Conservation (phyloP, 2,797 vertebrate species). For the Nasua narica region DNA sequence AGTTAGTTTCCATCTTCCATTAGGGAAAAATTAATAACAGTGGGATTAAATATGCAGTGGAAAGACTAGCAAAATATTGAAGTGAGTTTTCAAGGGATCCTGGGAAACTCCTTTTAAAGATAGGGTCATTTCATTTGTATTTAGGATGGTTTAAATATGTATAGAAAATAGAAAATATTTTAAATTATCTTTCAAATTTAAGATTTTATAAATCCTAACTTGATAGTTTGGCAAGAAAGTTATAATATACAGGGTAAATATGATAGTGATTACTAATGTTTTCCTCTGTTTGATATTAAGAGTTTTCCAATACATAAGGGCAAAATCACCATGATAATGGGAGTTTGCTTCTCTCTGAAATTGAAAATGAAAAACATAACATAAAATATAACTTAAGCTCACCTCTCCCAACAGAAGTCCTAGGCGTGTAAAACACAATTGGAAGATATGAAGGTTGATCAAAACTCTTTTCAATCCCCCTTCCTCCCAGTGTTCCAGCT, state of each 20-base stretch:
- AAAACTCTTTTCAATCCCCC: conserved; percentile 1
- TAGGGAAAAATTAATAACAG: background rate
- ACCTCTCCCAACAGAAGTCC: background rate
- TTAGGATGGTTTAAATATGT: background rate
- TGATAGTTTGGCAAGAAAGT: background rate
- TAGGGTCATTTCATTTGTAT: background rate
- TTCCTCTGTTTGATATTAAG: background rate
- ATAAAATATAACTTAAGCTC: background rate
- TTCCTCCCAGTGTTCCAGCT: background rate
- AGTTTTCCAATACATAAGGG: background rate
- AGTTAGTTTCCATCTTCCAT: background rate
- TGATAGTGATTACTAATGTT: background rate
- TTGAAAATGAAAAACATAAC: background rate
- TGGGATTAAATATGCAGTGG: background rate
- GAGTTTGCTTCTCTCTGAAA: background rate
- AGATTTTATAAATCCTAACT: background rate
- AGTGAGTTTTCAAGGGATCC: background rate
- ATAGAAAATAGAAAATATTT: background rate
- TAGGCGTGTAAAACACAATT: background rate
- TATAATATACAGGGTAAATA: background rate
- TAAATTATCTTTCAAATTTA: background rate
- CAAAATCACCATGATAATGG: background rate
- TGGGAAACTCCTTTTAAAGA: background rate
- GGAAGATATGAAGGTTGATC: background rate
- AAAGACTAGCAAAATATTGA: background rate